Conservation (phyloP, 64 coral and sea anemone species). For the Stichodactyla mertensii region DNA sequence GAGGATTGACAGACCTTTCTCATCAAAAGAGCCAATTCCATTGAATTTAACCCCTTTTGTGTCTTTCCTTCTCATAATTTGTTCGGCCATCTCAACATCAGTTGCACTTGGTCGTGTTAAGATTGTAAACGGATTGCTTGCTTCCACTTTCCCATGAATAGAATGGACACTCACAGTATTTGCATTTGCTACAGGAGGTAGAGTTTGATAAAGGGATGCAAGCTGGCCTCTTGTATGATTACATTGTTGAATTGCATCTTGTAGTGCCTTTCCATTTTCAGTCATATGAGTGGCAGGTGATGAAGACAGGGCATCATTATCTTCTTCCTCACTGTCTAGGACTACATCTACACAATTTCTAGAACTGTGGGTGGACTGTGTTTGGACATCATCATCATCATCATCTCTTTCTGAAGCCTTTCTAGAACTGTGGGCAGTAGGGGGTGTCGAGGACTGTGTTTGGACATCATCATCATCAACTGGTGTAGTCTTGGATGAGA, state of each 20-base stretch:
- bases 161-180: background rate
- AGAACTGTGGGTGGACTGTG: background rate
- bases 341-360: background rate
- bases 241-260: background rate
- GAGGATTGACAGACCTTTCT: background rate
- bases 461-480: no score
- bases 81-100: background rate
- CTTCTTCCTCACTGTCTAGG: background rate
- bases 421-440: no score
- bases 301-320: background rate
- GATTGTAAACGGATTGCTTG: background rate
- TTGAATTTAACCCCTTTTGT: background rate
- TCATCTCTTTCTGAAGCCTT: no score
- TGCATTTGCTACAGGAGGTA: background rate
- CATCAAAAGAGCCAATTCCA: background rate
- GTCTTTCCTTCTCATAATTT: background rate
- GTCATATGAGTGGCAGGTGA: background rate
- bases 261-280: background rate
- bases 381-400: background rate
- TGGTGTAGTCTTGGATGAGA: no score
- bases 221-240: background rate
- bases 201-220: background rate
- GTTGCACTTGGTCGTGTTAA: background rate
- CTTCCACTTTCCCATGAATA: background rate
- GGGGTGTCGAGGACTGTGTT: no score